Evolutionary conservation across 30 jellyfish, hydroid and myxozoan genomes (phyloP).

Genomic region (Hydra vulgaris): DNA sequence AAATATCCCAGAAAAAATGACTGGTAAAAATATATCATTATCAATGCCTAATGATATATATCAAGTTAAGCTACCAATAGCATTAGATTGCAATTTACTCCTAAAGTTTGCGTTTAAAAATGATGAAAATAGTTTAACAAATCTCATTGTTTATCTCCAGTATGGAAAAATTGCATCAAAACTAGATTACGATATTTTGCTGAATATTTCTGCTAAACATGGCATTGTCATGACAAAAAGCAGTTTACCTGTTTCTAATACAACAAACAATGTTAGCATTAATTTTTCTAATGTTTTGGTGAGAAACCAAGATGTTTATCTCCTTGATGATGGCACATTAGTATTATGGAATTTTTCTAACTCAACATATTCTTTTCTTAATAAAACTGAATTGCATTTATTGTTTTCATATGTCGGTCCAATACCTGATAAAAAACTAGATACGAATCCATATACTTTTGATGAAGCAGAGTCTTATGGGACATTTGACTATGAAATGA

Average conservation of each 20-base stretch:
- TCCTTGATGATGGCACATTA: constrained; percentile 48
- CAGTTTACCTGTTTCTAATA: background rate
- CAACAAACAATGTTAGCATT: background rate
- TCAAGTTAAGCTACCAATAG: background rate
- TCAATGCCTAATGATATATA: constrained; percentile 18
- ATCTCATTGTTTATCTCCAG: constrained; percentile 44
- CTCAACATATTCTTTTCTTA: constrained; percentile 38
- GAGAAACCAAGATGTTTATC: constrained; percentile 33
- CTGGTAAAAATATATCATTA: constrained; percentile 5
- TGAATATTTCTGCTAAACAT: background rate
- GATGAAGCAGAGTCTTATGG: constrained; percentile 50
- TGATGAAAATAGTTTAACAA: constrained; percentile 34
- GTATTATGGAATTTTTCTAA: constrained; percentile 46
- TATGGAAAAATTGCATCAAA: constrained; percentile 56
- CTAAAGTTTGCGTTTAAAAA: constrained; percentile 13
- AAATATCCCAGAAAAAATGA: background rate
- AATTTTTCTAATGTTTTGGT: constrained; percentile 5
- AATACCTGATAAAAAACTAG: constrained; percentile 29
- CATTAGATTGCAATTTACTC: background rate
- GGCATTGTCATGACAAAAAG: background rate
- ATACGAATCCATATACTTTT: constrained; percentile 46
- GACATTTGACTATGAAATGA: constrained; percentile 45
- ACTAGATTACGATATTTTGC: constrained; percentile 36
- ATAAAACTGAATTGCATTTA: constrained; percentile 28
- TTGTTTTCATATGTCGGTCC: constrained; percentile 36